Evolutionary conservation across 2,888 invertebrate species (phyloP).

Genomic region (Falcaria lacertinaria): DNA sequence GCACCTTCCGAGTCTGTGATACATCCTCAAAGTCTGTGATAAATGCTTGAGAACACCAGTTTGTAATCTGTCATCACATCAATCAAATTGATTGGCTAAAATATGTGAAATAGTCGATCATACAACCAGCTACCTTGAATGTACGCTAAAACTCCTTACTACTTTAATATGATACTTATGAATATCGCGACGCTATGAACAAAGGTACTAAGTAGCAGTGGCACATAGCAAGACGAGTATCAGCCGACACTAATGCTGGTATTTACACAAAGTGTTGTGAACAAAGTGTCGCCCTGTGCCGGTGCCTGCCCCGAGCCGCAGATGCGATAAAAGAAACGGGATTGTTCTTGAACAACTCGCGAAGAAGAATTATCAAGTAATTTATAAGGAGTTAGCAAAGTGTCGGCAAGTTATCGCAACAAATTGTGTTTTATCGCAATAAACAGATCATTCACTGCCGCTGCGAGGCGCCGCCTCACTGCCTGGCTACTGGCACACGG

Average conservation of each 20-base stretch:
- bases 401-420: constrained; percentile 3
- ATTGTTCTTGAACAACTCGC: constrained; percentile 1
- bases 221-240: not conserved
- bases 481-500: no score
- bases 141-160: no score
- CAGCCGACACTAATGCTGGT: not conserved
- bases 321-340: not conserved
- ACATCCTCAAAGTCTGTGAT: no score
- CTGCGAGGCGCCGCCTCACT: no score
- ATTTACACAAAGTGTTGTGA: not conserved
- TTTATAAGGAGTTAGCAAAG: constrained; percentile 13
- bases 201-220: not conserved
- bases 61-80: no score
- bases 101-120: no score
- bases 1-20: no score
- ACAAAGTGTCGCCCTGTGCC: not conserved
- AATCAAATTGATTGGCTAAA: no score
- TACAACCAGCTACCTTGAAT: no score
- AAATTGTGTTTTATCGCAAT: constrained; percentile 4
- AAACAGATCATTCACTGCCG: constrained; percentile 1
- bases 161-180: no score
- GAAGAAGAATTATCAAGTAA: constrained; percentile 10
- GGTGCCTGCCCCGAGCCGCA: constrained; percentile 2
- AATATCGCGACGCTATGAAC: no score
- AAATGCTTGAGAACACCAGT: no score